Evolutionary conservation across 2,888 invertebrate species (phyloP).

Genomic region (Plemyria rubiginata): DNA sequence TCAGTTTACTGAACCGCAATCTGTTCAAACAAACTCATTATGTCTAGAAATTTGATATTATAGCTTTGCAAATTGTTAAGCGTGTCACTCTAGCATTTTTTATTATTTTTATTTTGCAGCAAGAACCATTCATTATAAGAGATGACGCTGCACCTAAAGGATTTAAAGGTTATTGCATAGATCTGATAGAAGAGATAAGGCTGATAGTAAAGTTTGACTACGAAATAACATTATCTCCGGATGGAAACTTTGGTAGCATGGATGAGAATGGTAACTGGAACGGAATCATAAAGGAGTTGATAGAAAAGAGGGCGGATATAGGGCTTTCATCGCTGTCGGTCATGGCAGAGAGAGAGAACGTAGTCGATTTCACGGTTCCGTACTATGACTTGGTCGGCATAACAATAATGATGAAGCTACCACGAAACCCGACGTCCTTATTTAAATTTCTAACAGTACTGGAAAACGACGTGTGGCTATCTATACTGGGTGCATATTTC

Average conservation of each 20-base stretch:
- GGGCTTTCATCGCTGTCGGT: slow-evolving; percentile 97
- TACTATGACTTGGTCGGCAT: slow-evolving; percentile 99
- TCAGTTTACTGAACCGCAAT: slow-evolving; percentile 63
- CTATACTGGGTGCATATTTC: slow-evolving; percentile 97
- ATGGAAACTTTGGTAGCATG: slow-evolving; percentile 95
- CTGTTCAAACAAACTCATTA: slow-evolving; percentile 66
- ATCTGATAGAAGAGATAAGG: slow-evolving; percentile 94
- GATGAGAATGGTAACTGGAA: slow-evolving; percentile 94
- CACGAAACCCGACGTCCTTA: slow-evolving; percentile 94
- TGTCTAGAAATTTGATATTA: slow-evolving; percentile 48
- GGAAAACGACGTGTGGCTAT: slow-evolving; percentile 98
- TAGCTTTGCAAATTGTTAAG: slow-evolving; percentile 1
- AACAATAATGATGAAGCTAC: slow-evolving; percentile 97
- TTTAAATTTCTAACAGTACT: slow-evolving; percentile 98
- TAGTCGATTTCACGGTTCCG: slow-evolving; percentile 98
- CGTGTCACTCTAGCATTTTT: neutral
- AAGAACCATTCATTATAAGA: slow-evolving; percentile 93
- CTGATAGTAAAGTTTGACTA: slow-evolving; percentile 95
- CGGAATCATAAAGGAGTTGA: slow-evolving; percentile 92
- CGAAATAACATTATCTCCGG: slow-evolving; percentile 92
- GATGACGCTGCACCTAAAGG: slow-evolving; percentile 87
- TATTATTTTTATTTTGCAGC: slow-evolving; percentile 69
- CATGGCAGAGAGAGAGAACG: slow-evolving; percentile 98
- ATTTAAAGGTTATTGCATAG: slow-evolving; percentile 96
- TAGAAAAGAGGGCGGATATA: slow-evolving; percentile 96